Evolutionary conservation across 2,797 vertebrate genomes (phyloP).

Genomic region (Sorex maritimensis): DNA sequence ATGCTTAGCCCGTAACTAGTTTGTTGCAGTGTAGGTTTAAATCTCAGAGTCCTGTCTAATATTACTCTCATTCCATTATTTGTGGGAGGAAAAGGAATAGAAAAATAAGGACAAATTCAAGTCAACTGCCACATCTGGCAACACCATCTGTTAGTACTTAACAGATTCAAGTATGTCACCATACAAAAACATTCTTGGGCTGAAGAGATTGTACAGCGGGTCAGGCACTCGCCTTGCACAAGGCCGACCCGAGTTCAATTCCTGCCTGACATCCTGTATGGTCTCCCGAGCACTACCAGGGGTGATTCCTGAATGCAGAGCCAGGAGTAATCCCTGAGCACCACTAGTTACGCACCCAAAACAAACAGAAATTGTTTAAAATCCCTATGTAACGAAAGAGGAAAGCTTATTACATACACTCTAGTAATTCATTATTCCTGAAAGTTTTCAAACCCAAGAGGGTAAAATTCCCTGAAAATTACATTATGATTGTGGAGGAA

Average conservation of each 20-base stretch:
- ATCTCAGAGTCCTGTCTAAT: background rate
- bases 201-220: no score
- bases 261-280: no score
- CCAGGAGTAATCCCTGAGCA: no score
- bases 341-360: no score
- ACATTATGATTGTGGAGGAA: background rate
- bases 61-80: no score
- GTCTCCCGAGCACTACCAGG: no score
- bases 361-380: no score
- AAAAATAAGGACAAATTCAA: constrained; percentile 55
- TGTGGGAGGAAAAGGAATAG: background rate
- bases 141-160: constrained; percentile 13
- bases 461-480: background rate
- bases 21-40: background rate
- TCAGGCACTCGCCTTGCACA: no score
- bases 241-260: no score
- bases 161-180: constrained; percentile 42
- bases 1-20: background rate
- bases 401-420: constrained; percentile 43
- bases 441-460: constrained; percentile 4
- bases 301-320: no score
- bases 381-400: constrained; percentile 39
- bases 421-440: background rate
- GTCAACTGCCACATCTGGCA: constrained; percentile 1
- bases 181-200: background rate